Conservation (phyloP, 2,797 vertebrate genomes). For the Oreochromis mossambicus region DNA sequence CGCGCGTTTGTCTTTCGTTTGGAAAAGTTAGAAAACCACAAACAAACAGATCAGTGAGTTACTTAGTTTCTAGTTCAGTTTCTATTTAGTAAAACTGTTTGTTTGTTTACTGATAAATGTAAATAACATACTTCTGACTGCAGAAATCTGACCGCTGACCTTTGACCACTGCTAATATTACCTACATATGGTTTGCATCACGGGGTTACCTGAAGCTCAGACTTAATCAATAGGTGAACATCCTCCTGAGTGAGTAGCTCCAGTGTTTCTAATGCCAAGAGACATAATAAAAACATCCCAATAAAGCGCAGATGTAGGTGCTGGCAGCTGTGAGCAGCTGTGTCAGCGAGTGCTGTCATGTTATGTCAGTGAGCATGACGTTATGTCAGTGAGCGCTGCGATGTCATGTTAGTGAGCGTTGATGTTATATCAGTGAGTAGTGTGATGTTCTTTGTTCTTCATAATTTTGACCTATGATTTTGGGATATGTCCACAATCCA, state of each 20-base stretch:
- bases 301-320: background rate
- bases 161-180: background rate
- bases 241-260: background rate
- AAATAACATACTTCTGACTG: background rate
- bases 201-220: background rate
- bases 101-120: background rate
- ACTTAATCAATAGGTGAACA: background rate
- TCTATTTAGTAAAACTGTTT: background rate
- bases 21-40: background rate
- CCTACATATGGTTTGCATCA: background rate
- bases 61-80: background rate
- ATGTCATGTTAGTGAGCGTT: background rate
- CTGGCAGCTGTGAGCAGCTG: background rate
- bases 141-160: background rate
- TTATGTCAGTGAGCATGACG: background rate
- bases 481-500: background rate
- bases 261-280: background rate
- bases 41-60: background rate
- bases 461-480: background rate
- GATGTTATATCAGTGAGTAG: background rate
- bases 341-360: background rate
- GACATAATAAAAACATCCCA: background rate
- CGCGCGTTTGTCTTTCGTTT: background rate
- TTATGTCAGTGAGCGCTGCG: background rate
- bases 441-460: background rate